Evolutionary conservation across 2,888 invertebrate species (phyloP), one percentile per base, ranked within the genome.

Genomic region (Phaedon cochleariae): DNA sequence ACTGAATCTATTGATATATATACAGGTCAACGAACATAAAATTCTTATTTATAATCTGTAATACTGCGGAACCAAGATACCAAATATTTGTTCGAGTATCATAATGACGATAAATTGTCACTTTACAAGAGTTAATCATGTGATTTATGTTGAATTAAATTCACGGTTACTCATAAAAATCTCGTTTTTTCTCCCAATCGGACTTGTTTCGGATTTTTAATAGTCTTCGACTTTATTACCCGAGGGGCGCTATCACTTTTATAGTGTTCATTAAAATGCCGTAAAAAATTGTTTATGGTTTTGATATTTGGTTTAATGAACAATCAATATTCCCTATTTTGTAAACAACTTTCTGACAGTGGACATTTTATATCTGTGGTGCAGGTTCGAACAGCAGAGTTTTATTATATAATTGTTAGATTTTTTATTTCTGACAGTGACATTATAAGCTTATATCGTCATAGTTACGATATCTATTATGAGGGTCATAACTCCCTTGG

Each of bases 191-290:
- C 41, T 55, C 45, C 45, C 15, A n/a, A 57, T 41, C 37, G 26
- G 29, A 31, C 46, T 29, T 46, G 57, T 46, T 45, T 41, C 22
- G 46, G 37, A 18, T 1, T 45, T 57, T 57, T 57, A 45, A 57
- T 45, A 45, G 22, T 41, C 57, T 57, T 45, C 45, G 29, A 57
- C 29, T 57, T 57, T 57, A 57, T 57, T 57, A 57, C 52, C 46
- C 20, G 3, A 45, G 46, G 61, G 54, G 45, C 53, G 60, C 48
- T 45, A 52, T 54, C 21, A 41, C 15, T 34, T 61, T 61, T 61
- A 61, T 54, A 34, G 46, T 31, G 29, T 54, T 61, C 53, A 54
- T 61, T 61, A 54, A 54, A 61, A 54, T 20, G 61, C 54, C 46
- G 34, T 61, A 54, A 61, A 53, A 54, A 7, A 31, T 57, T 21